Evolutionary conservation across 92 coral and sea anemone species (phyloP), one percentile per base, ranked within the genome.

Genomic region (Epizoanthus illoricatus): DNA sequence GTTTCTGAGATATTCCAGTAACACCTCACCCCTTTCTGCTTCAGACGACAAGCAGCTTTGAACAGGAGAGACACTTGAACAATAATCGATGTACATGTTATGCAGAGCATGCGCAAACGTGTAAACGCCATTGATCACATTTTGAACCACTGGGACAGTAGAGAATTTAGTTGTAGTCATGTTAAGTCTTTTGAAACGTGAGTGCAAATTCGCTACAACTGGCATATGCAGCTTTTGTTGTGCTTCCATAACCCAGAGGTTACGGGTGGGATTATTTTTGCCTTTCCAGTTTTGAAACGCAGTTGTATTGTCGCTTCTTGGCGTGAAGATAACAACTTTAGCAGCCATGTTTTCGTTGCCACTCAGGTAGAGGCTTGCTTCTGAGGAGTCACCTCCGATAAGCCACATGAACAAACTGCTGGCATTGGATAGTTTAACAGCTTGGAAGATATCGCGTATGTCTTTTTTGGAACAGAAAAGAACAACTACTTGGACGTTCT

Each of bases 401-500:
- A 85, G 79, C 92, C 92, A 90, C 33, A 66, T 85, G 55, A 90
- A 86, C 12, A 36, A 15, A 19, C 65, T 69, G 28, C 67, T 66
- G 12, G 73, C 76, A 62, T 86, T 84, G 10, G 42, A 54, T 28
- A 62, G 52, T 82, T 89, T 86, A 4, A 85, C 85, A 13, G 75
- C 66, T 7, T 41, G 74, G 24, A 89, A 85, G 47, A 89, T 63
- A 11, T 74, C 42, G 19, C 70, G 52, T 73, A 89, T 86, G 60
- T 89, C 89, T 13, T 74, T 75, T 74, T 86, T 89, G 57, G 90
- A 80, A 40, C 92, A 89, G 74, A 86, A 89, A 17, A 89, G 80
- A 18, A 89, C 80, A 65, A 89, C 81, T 18, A 89, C 92, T 57
- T 58, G 55, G 6, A 89, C 87, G 17, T 86, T 75, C 23, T 45